phyloP scores from a whole-genome alignment of 2,797 vertebrate species.

The Hemibagrus guttatus region DNA sequence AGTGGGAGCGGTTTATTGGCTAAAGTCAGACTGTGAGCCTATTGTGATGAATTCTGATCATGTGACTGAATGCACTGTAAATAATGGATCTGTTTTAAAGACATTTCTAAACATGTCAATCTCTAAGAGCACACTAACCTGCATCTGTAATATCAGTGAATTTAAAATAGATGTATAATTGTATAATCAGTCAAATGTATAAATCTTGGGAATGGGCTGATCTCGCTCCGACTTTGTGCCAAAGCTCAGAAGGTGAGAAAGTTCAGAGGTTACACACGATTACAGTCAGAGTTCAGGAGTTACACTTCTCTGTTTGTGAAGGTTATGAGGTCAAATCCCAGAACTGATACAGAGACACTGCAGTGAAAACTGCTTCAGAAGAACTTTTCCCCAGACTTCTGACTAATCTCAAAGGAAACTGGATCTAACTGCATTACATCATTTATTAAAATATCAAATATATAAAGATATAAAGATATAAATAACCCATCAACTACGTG shows the following conservation, averaged over 20 bases:
- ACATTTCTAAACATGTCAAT: neutral
- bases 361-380: neutral
- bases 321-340: neutral
- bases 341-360: neutral
- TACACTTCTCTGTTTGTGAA: neutral
- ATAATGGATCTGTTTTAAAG: neutral
- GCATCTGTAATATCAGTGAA: no score
- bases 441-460: no score
- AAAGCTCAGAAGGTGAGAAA: slow-evolving; percentile 57
- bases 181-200: slow-evolving; percentile 71
- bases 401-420: no score
- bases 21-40: neutral
- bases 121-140: no score
- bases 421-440: no score
- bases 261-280: neutral
- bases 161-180: no score
- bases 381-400: no score
- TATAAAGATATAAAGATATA: neutral
- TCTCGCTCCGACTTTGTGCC: slow-evolving; percentile 62
- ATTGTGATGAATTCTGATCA: neutral
- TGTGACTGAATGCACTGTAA: neutral
- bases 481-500: neutral
- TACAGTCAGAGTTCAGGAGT: neutral
- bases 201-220: slow-evolving; percentile 80
- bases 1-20: neutral